Conservation (phyloP, 2,797 vertebrate genomes). For the Sebastes goodei region DNA sequence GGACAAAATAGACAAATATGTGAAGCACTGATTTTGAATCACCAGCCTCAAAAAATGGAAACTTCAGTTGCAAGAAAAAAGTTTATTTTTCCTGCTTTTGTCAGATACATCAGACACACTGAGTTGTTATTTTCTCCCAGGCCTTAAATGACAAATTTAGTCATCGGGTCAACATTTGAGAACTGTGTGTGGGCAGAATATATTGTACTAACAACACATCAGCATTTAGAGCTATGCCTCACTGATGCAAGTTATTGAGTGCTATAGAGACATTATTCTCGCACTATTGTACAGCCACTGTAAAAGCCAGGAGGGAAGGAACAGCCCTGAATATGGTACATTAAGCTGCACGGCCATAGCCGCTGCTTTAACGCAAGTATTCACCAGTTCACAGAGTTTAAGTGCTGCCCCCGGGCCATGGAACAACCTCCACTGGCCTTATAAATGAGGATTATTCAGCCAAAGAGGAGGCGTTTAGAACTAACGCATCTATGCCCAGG, state of each 20-base stretch:
- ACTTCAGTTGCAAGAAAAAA: not conserved
- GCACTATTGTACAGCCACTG: constrained; percentile 45
- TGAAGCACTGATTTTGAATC: constrained; percentile 33
- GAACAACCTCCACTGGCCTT: constrained; percentile 62
- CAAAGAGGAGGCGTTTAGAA: constrained; percentile 48
- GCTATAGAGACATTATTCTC: constrained; percentile 37
- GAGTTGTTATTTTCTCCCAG: constrained; percentile 46
- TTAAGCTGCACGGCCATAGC: constrained; percentile 55
- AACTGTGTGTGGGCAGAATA: constrained; percentile 45
- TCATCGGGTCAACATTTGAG: constrained; percentile 43
- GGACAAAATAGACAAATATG: constrained; percentile 16
- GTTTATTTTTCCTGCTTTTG: constrained; percentile 5
- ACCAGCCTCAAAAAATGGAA: constrained; percentile 15
- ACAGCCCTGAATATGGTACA: constrained; percentile 42
- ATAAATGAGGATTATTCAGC: constrained; percentile 66
- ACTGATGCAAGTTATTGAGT: constrained; percentile 53
- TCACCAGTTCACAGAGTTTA: constrained; percentile 75
- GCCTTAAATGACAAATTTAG: constrained; percentile 45
- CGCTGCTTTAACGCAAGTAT: constrained; percentile 55
- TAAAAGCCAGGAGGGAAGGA: constrained; percentile 51
- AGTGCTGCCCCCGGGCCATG: constrained; percentile 63
- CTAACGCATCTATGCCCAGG: constrained; percentile 36
- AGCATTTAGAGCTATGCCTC: constrained; percentile 43
- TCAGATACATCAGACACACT: constrained; percentile 6
- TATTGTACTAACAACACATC: constrained; percentile 39